A percentile compares a stretch with the other conserved stretches of the same genome.
Conservation (phyloP, 2,888 invertebrate genomes). For the Latrodectus hesperus region DNA sequence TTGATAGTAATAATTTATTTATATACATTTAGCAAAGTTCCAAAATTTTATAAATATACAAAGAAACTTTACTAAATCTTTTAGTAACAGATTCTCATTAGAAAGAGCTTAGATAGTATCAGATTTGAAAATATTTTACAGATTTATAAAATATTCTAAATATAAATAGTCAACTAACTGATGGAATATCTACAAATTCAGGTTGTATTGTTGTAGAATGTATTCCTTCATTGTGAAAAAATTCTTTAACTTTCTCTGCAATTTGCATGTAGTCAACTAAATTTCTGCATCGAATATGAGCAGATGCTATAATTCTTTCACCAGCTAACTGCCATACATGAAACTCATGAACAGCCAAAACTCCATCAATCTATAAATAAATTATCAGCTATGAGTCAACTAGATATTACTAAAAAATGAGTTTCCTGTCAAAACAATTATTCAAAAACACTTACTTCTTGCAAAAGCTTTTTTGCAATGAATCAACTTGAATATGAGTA, state of each 20-base stretch:
- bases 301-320: conserved; percentile 96
- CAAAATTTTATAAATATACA: too few relatives aligned
- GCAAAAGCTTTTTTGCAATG: conserved; percentile 88
- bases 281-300: conserved; percentile 95
- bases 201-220: conserved; percentile 99
- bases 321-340: conserved; percentile 99
- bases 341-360: conserved; percentile 96
- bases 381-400: neutral
- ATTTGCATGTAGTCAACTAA: conserved; percentile 97
- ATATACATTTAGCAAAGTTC: too few relatives aligned
- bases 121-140: too few relatives aligned
- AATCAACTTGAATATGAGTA: conserved; percentile 93
- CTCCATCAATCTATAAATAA: conserved; percentile 83
- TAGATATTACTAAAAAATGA: neutral
- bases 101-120: too few relatives aligned
- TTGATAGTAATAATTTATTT: too few relatives aligned
- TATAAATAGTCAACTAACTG: conserved; percentile 17
- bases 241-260: conserved; percentile 95
- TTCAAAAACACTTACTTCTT: conserved; percentile 78
- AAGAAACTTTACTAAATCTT: too few relatives aligned
- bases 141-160: neutral
- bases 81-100: too few relatives aligned
- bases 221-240: conserved; percentile 98
- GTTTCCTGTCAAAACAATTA: neutral
- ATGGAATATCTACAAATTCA: conserved; percentile 86